phyloP scores from a whole-genome alignment of 2,113 vertebrate species.

The Dinomys branickii region DNA sequence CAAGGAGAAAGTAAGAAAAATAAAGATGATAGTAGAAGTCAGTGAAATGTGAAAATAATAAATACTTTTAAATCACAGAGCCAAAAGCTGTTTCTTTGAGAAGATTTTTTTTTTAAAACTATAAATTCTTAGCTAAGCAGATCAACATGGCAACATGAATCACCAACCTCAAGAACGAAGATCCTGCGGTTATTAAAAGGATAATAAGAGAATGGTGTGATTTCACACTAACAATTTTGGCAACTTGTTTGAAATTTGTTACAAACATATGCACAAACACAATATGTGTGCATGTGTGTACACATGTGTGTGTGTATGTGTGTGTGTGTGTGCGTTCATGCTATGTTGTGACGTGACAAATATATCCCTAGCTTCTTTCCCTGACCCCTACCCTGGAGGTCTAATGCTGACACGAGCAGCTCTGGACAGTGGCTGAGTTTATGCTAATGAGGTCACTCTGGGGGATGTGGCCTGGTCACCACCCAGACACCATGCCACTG shows the following conservation, averaged over 20 bases:
- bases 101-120: neutral
- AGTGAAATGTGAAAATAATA: neutral
- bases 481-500: neutral
- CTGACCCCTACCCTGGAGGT: neutral
- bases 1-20: neutral
- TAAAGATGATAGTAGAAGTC: neutral
- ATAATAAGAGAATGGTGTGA: neutral
- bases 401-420: neutral
- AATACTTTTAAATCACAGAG: neutral
- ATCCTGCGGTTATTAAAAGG: neutral
- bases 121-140: neutral
- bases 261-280: neutral
- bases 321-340: neutral
- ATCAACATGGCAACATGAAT: neutral
- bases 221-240: neutral
- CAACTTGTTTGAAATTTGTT: neutral
- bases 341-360: neutral
- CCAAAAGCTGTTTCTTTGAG: neutral
- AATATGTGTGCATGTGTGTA: neutral
- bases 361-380: neutral
- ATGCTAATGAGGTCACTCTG: neutral
- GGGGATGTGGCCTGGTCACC: neutral
- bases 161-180: neutral
- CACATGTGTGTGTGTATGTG: neutral
- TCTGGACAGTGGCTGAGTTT: neutral